Evolutionary conservation across 2,797 vertebrate species (phyloP), one percentile per base, ranked within the genome.

Genomic region (Thunnus albacares): DNA sequence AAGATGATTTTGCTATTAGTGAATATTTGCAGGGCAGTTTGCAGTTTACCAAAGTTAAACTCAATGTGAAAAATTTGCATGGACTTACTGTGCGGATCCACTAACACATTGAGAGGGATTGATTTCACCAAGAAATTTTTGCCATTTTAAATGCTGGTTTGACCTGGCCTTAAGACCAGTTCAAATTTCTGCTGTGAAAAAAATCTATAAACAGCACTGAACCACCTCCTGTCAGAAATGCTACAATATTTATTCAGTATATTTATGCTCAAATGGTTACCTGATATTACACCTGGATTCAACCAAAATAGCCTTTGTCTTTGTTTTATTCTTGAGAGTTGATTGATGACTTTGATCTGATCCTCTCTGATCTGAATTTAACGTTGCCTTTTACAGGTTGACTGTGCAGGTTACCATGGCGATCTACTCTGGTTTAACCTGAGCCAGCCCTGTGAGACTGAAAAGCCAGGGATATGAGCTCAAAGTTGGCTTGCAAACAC

Each of bases 301-400:
- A 52, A 17, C 28, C 43, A 22, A 66, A 60, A 49, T 59, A 57
- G 12, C 13, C 24, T 24, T 24, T 24, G 30, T 35, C 22, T 12
- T 53, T 43, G 10, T 15, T 56, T 41, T 57, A 24, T 30, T 30
- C 5, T 18, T 58, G 14, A 59, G 15, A 33, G 24, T 4, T 69
- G 47, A 30, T 26, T 38, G 22, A 17, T 22, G 10, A 59, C 60
- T 68, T 77, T 55, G 28, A 66, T 60, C 12, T 58, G 56, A 24
- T 43, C 11, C 60, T 55, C 28, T 83, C 52, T 70, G 45, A 60
- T 82, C 22, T 57, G 60, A 52, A 52, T 22, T 68, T 15, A 45
- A 64, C 58, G 63, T 20, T n/a, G 55, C 41, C 28, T 49, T 38
- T 15, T 52, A 75, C 63, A 62, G 24, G 26, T 6, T 71, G 59